These are phyloP conservation scores for Chrysopa pallens DNA, from an alignment of 1,140 invertebrate species.

Conservation along the genomic window DNA sequence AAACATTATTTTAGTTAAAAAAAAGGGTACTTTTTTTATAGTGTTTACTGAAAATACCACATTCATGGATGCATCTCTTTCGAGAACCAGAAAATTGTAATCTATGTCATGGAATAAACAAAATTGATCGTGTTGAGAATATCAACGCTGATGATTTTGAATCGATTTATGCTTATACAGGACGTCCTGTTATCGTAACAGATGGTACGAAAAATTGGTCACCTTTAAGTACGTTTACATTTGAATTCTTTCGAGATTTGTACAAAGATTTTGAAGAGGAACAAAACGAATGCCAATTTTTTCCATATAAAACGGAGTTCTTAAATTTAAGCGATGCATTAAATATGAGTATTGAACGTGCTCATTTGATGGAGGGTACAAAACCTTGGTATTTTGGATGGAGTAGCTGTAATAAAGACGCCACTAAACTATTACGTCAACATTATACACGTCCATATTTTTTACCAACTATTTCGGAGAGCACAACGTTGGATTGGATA, in stretches of 20 bases:
- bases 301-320: slow-evolving; percentile 81
- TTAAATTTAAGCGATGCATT: slow-evolving; percentile 56
- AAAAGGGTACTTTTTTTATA: slow-evolving; percentile 14
- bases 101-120: slow-evolving; percentile 42
- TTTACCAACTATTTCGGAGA: slow-evolving; percentile 63
- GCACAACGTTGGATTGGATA: slow-evolving; percentile 81
- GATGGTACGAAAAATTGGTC: slow-evolving; percentile 66
- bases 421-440: slow-evolving; percentile 50
- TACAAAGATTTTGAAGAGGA: slow-evolving; percentile 38
- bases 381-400: slow-evolving; percentile 82
- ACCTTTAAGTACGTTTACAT: slow-evolving; percentile 47
- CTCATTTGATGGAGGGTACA: slow-evolving; percentile 38
- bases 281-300: slow-evolving; percentile 64
- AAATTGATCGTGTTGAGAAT: slow-evolving; percentile 40
- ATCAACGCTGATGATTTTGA: slow-evolving; percentile 50
- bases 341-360: slow-evolving; percentile 49
- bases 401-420: slow-evolving; percentile 78
- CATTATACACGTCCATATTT: slow-evolving; percentile 81
- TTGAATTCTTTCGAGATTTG: slow-evolving; percentile 60
- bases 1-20: background rate
- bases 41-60: slow-evolving; percentile 40
- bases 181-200: slow-evolving; percentile 64
- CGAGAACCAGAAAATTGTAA: slow-evolving; percentile 57
- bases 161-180: slow-evolving; percentile 52
- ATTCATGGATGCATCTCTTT: slow-evolving; percentile 36